Percentiles rank a stretch among this genome's conserved stretches.
Conservation (phyloP, 2,113 vertebrate genomes). For the Nipponia nippon region DNA sequence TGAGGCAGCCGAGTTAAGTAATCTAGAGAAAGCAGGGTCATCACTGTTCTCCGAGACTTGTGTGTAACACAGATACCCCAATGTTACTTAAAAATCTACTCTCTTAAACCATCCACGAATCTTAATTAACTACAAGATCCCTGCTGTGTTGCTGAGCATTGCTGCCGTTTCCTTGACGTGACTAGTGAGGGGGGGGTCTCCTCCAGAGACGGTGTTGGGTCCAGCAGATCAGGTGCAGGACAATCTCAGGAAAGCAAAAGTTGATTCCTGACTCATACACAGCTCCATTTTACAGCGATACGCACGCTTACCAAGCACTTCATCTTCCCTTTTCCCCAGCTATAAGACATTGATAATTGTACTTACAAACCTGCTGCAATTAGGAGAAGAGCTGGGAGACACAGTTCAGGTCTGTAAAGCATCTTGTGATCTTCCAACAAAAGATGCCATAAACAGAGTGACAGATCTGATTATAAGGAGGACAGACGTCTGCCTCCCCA, state of each 20-base stretch:
- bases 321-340: neutral
- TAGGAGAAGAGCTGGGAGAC: neutral
- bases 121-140: neutral
- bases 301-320: neutral
- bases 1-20: neutral
- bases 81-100: neutral
- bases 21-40: fast-evolving
- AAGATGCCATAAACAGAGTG: neutral
- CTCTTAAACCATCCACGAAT: neutral
- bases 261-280: neutral
- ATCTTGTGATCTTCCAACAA: neutral
- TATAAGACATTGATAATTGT: neutral
- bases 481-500: neutral
- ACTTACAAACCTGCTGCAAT: neutral
- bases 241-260: neutral
- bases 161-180: neutral
- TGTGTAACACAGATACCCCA: neutral
- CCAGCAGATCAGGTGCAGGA: fast-evolving
- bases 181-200: neutral
- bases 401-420: neutral
- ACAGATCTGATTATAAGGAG: neutral
- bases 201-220: neutral
- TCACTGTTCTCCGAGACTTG: neutral
- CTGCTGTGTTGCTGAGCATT: neutral
- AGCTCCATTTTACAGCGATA: neutral